Base-by-base conservation (phyloP, 92 coral and sea anemone species). In the Heteractis magnifica region DNA sequence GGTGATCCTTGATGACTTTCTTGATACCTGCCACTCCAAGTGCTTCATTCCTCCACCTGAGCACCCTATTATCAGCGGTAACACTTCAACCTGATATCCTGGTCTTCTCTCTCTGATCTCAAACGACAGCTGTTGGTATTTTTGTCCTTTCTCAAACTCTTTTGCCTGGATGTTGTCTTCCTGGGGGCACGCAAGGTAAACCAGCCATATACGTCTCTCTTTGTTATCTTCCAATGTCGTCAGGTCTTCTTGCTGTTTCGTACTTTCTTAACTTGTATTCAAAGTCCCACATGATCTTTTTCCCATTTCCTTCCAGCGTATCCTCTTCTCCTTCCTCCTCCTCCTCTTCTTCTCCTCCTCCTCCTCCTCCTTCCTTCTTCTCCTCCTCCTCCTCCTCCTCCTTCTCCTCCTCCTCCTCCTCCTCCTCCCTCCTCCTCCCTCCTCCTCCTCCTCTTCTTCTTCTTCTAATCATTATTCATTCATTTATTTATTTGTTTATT, bases 121-220 rank as follows among this genome's bases (percentile, higher is more conserved):
- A 58, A 84, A 84, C 65, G 81, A 62, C 23, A 84, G 52, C 75
- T 84, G 77, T 51, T 77, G 87, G 75, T 77, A 84, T 70, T 76
- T 84, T 21, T 41, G 13, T 74, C 48, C 75, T 84, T 70, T 60
- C 71, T 80, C 21, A 16, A 34, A 34, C 74, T 58, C 52, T 70
- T 65, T 84, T 65, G 19, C 59, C 44, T 77, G 53, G 65, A 84
- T 71, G 70, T 52, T 84, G 12, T 49, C 62, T 50, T 84, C 83
- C 50, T 83, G 88, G 51, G 62, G 90, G 62, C 90, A 87, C 64
- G 82, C 87, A 74, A 81, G 20, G 56, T 87, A 81, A n/a, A 73
- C 60, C 10, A 68, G 41, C 77, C 76, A 60, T 18, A 84, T 65
- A 53, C 49, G 51, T 73, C 62, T 84, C 86, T 75, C 80, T 49